Base-by-base conservation (phyloP, 2,113 vertebrate genomes). In the Desmodus rotundus region DNA sequence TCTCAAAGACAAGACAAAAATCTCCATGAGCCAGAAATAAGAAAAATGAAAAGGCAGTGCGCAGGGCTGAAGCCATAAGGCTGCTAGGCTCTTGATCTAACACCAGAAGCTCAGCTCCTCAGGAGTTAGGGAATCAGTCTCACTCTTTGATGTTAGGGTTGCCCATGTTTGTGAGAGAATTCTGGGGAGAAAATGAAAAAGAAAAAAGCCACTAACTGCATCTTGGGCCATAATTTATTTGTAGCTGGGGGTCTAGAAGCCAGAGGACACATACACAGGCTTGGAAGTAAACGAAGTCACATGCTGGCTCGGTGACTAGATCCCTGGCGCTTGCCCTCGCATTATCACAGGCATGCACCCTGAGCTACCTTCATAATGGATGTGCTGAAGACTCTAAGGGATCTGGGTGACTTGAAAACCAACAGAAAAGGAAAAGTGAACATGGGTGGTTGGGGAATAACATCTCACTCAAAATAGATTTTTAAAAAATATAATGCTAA, bases 1-100 rank as follows among this genome's bases (percentile, higher is more conserved):
- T 54, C 56, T 81, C 85, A 76, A 58, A 94, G 76, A 70, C 50
- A 89, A 96, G 87, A 88, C 36, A 70, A 81, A 26, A 89, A 43
- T n/a, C 26, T 81, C 24, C 76, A 56, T 2, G 14, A 73, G 54
- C 36, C 87, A 63, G 65, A 74, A 91, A 87, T 43, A 22, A 7
- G 38, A 78, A 36, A 78, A 67, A 83, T 31, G 52, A 47, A 78
- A 85, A 82, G 47, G 73, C 67, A 36, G 58, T 33, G 12, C 58
- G 12, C 45, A 58, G 20, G 22, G 31, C 86, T 47, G 28, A 72
- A 33, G 45, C 33, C 43, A 52, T 31, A 2, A 2, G 67, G 61
- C 47, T 52, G 7, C n/a, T 13, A 52, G 52, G 63, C 61, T 93
- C 78, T 72, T 81, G 61, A 74, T 78, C 81, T 61, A 28, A 54